These are phyloP conservation scores for Andricus grossulariae DNA, from an alignment of 1,140 invertebrate species.

Conservation along the genomic window DNA sequence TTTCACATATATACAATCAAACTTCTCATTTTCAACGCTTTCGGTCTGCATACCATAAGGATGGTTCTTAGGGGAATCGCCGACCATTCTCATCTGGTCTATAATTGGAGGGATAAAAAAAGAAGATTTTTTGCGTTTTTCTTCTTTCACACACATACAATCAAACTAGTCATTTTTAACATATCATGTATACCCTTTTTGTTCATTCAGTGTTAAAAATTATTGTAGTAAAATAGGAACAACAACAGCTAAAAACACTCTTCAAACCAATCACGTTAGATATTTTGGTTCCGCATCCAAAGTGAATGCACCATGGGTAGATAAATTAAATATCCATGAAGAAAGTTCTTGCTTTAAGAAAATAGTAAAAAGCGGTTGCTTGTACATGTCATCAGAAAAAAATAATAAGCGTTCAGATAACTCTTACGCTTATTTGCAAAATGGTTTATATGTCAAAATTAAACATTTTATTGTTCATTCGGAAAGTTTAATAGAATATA, in stretches of 20 bases:
- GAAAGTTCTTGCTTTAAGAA: background rate
- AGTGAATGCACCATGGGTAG: background rate
- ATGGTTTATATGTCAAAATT: background rate
- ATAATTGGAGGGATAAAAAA: too few relatives aligned
- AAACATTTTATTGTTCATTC: background rate
- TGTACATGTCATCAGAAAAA: background rate
- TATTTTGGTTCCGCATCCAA: background rate
- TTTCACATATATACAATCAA: too few relatives aligned
- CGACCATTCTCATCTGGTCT: too few relatives aligned
- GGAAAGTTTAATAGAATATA: too few relatives aligned
- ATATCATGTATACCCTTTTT: too few relatives aligned
- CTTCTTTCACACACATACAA: too few relatives aligned
- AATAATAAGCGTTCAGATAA: background rate
- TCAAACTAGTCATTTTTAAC: too few relatives aligned
- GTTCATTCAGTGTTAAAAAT: background rate
- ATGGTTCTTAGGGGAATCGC: too few relatives aligned
- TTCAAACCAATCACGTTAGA: background rate
- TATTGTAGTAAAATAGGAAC: background rate
- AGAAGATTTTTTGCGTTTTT: too few relatives aligned
- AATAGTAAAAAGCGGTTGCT: too few relatives aligned
- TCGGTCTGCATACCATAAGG: too few relatives aligned
- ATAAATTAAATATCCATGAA: background rate
- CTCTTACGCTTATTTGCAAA: background rate
- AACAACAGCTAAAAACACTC: background rate
- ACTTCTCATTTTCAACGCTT: too few relatives aligned